A percentile compares a stretch with the other conserved stretches of the same genome.
Evolutionary conservation across 1,140 invertebrate species (phyloP).

Genomic region (Drosophila cardini): DNA sequence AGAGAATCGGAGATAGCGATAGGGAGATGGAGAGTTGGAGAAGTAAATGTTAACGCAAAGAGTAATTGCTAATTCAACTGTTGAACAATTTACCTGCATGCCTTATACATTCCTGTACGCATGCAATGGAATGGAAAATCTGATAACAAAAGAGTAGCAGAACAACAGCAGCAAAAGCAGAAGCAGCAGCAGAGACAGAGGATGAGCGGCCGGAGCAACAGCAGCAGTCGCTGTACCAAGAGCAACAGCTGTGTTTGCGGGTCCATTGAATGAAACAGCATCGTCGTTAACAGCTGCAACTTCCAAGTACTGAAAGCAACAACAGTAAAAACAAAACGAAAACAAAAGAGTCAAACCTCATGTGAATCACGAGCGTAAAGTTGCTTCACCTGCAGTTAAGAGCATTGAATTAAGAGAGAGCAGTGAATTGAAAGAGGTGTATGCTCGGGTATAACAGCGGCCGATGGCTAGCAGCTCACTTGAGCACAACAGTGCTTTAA

Average conservation of each 20-base stretch:
- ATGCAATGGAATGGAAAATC: constrained; percentile 60
- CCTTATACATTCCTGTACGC: constrained; percentile 22
- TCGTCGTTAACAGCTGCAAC: constrained; percentile 30
- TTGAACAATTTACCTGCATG: constrained; percentile 60
- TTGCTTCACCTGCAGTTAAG: constrained; percentile 19
- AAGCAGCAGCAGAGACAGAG: not conserved
- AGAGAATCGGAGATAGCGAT: not conserved
- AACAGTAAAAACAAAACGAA: not conserved
- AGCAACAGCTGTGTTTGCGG: constrained; percentile 61
- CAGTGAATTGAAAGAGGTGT: constrained; percentile 21
- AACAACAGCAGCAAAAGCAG: constrained; percentile 27
- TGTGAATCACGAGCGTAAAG: not conserved
- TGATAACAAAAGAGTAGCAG: constrained; percentile 71
- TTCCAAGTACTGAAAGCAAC: constrained; percentile 11
- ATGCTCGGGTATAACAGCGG: not conserved
- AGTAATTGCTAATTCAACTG: constrained; percentile 39
- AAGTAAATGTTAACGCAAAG: not conserved
- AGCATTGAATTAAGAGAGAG: constrained; percentile 9
- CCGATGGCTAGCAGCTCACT: constrained; percentile 19
- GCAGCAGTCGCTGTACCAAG: not conserved
- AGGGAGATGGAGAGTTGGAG: constrained; percentile 1
- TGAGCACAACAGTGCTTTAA: constrained; percentile 30
- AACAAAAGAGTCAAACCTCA: not conserved
- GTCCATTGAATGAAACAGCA: constrained; percentile 56
- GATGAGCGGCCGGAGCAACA: too few species aligned